Conservation (phyloP, 2,797 vertebrate species). For the Urocyon cinereoargenteus region DNA sequence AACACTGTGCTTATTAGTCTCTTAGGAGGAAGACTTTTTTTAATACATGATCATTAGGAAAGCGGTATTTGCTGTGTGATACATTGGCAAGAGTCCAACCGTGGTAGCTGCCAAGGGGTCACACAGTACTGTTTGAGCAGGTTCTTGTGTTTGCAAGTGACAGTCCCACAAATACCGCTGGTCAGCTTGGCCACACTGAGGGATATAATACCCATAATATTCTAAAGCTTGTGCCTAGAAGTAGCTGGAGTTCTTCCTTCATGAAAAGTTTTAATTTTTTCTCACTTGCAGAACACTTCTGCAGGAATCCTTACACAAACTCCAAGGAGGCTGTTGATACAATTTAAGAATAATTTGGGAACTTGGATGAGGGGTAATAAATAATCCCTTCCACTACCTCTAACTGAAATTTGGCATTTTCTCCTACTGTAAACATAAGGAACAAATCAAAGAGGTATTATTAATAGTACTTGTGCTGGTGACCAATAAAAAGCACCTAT, state of each 20-base stretch:
- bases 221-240: background rate
- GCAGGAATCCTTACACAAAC: background rate
- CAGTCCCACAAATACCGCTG: background rate
- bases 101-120: background rate
- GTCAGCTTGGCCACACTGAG: background rate
- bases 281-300: background rate
- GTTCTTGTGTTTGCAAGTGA: background rate
- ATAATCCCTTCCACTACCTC: background rate
- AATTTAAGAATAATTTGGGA: slow-evolving; percentile 11
- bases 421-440: background rate
- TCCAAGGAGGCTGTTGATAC: background rate
- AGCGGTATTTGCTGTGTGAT: background rate
- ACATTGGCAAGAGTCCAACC: background rate
- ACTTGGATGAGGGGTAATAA: background rate
- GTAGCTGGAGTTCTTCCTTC: slow-evolving; percentile 6
- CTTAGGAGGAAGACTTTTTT: background rate
- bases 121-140: background rate
- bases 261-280: background rate
- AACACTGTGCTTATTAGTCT: background rate
- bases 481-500: slow-evolving; percentile 16
- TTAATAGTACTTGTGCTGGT: background rate
- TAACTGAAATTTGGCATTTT: slow-evolving; percentile 44
- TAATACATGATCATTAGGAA: background rate
- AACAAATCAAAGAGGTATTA: slow-evolving; percentile 14
- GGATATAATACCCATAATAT: background rate